Percentiles rank a stretch among this genome's conserved stretches.
phyloP scores from a whole-genome alignment of 2,113 vertebrate genomes.

The Actinemys pallida region DNA sequence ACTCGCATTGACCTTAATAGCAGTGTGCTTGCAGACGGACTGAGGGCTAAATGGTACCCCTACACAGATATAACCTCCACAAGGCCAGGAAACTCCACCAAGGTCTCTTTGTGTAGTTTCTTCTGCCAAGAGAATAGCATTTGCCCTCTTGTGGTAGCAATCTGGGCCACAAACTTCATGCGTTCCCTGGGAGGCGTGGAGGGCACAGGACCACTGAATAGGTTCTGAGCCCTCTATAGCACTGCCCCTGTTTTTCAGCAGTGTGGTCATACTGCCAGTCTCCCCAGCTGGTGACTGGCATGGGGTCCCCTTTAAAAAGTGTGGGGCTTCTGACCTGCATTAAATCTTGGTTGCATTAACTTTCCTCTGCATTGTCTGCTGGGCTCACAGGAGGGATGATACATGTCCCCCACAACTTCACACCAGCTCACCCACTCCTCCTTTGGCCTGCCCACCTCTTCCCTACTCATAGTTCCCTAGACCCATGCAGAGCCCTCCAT shows the following conservation, averaged over 20 bases:
- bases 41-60: neutral
- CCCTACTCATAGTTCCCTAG: neutral
- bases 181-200: neutral
- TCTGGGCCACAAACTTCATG: rapidly evolving
- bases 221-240: neutral
- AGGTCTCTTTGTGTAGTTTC: neutral
- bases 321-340: neutral
- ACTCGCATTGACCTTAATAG: neutral
- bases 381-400: neutral
- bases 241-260: neutral
- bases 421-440: neutral
- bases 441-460: neutral
- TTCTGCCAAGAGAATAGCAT: neutral
- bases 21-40: rapidly evolving
- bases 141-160: neutral
- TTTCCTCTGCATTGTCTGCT: neutral
- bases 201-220: neutral
- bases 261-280: neutral
- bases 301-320: neutral
- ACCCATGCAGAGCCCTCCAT: neutral
- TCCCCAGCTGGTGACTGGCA: neutral
- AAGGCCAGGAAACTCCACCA: neutral
- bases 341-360: neutral
- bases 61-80: neutral
- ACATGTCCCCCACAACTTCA: neutral